Evolutionary conservation across 2,888 invertebrate genomes (phyloP).

Genomic region (Andrena marginata): DNA sequence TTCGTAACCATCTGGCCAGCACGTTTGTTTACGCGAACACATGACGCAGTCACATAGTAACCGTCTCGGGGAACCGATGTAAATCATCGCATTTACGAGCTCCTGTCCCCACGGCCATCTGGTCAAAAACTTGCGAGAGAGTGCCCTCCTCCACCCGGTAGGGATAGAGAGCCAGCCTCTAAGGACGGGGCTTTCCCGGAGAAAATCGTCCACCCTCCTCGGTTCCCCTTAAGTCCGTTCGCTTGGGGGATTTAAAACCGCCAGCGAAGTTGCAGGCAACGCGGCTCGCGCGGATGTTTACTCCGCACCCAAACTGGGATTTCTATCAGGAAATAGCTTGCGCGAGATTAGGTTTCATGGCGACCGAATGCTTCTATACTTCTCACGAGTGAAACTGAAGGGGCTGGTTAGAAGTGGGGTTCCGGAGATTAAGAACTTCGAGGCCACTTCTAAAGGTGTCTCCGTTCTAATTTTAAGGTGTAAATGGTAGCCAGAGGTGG

Average conservation of each 20-base stretch:
- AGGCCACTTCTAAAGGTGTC: too few relatives aligned
- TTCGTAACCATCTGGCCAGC: slow-evolving; percentile 49
- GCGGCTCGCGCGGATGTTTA: slow-evolving; percentile 23
- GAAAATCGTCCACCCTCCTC: background rate
- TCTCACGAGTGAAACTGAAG: background rate
- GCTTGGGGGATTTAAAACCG: background rate
- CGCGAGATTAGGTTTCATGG: slow-evolving; percentile 28
- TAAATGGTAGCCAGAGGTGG: too few relatives aligned
- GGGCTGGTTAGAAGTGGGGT: too few relatives aligned
- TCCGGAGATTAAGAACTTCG: too few relatives aligned
- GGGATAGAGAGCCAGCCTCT: background rate
- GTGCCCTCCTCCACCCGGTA: background rate
- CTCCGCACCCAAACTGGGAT: background rate
- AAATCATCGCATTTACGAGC: slow-evolving; percentile 66
- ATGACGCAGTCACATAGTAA: slow-evolving; percentile 48
- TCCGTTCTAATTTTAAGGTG: too few relatives aligned
- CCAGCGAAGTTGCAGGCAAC: slow-evolving; percentile 6
- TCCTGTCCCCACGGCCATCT: slow-evolving; percentile 44
- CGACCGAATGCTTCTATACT: slow-evolving; percentile 10
- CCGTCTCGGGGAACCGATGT: slow-evolving; percentile 63
- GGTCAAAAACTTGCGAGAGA: slow-evolving; percentile 31
- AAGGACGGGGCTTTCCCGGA: background rate
- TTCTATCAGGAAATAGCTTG: background rate
- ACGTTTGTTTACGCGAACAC: slow-evolving; percentile 51
- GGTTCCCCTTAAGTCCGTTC: background rate